These are phyloP conservation scores for Phallusia fumigata DNA, from an alignment of 23 tunicate genomes.

Conservation along the genomic window DNA sequence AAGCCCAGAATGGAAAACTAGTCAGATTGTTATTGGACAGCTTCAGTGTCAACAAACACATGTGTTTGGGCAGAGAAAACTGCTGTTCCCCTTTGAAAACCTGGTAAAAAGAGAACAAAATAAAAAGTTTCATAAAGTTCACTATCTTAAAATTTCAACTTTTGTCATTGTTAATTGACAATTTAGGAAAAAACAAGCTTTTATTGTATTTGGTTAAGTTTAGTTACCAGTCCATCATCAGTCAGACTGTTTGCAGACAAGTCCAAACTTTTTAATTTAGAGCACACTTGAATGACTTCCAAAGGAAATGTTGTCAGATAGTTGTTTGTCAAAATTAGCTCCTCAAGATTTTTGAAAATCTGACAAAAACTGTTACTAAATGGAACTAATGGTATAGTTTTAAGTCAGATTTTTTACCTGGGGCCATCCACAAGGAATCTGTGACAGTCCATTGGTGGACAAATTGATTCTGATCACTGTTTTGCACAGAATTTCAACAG, in stretches of 20 bases:
- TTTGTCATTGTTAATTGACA: too few relatives aligned
- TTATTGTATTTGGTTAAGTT: too few relatives aligned
- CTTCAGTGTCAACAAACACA: background rate
- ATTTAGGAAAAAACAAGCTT: too few relatives aligned
- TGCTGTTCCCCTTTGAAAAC: too few relatives aligned
- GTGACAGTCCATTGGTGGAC: conserved; percentile 12
- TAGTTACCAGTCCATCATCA: background rate
- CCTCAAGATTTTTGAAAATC: conserved; percentile 20
- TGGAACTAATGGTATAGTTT: too few relatives aligned
- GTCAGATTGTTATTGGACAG: background rate
- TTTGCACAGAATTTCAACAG: background rate
- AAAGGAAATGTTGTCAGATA: conserved; percentile 32
- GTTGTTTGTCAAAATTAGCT: conserved; percentile 40
- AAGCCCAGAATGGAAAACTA: background rate
- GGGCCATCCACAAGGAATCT: conserved; percentile 13
- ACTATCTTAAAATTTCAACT: too few relatives aligned
- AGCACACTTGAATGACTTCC: conserved; percentile 14
- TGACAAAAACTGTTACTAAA: background rate
- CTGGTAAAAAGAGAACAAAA: too few relatives aligned
- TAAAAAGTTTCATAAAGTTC: too few relatives aligned
- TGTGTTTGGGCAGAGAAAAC: background rate
- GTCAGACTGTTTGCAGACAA: conserved; percentile 22
- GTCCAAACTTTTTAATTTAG: conserved; percentile 27
- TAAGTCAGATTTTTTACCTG: conserved; percentile 20
- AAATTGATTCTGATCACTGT: conserved; percentile 12